Evolutionary conservation across 2,888 invertebrate genomes (phyloP), one percentile per base, ranked within the genome.

Genomic region (Augochlorella aurata): DNA sequence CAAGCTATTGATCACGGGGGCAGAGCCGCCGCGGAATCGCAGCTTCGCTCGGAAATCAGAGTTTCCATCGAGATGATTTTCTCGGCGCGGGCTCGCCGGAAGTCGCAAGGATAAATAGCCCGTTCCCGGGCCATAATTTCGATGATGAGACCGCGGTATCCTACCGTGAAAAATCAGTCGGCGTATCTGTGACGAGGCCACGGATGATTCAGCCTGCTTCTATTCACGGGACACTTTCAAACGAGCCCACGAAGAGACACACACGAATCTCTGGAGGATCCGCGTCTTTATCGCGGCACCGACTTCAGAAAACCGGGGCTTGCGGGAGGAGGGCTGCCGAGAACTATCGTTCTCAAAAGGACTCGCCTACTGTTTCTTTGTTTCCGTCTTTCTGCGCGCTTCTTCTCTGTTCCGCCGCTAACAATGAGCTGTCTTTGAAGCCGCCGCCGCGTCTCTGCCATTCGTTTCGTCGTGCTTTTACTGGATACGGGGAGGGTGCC

Each of bases 361-460:
- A 49, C n/a, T 10, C 16, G 44, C 16, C 14, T 24, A 24, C 70
- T 52, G 63, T 45, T 58, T 50, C 61, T 69, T 63, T 63, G 21
- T 65, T 65, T 65, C 44, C 44, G 44, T 65, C 65, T 44, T 12
- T 44, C 44, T n/a, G 18, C 44, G 44, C n/a, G n/a, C n/a, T 5
- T 0, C 18, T 0, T 65, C 44, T 44, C 38, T 44, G 52, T 44
- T 63, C 47, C 52, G 24, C 44, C 67, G 61, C 16, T 70, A 71
- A 77, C 74, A 76, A 83, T 67, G 79, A 68, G 65, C 50, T 12
- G 49, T 45, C 83, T 83, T 83, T 79, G 79, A 83, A 74, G 74
- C 61, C 14, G 9, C n/a, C 24, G 3, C 16, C 18, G 12, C n/a
- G 14, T n/a, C 4, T 29, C 1, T 38, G 18, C 38, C 61, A 21